Base-by-base conservation (phyloP, 2,113 vertebrate species). In the Perca schrenkii region DNA sequence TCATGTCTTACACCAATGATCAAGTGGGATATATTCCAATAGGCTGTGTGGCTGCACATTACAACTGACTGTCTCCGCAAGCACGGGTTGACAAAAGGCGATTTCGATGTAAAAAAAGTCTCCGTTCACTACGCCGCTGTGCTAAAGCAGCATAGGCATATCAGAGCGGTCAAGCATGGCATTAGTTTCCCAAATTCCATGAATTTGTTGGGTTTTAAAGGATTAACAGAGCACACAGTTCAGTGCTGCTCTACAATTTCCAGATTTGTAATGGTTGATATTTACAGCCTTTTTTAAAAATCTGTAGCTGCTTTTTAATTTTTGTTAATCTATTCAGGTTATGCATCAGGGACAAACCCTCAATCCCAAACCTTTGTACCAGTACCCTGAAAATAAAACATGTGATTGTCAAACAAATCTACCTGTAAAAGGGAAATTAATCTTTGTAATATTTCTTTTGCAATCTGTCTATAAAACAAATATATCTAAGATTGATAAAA, bases 171-270 rank as follows among this genome's bases (percentile, higher is more conserved):
- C 88, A 88, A 83, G 86, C 83, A 25, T 80, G 78, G 84, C 78
- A 92, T 93, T 93, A 90, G 88, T 87, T 87, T 89, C 77, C 82
- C 75, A 92, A 92, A 95, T 90, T 93, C 91, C 75, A 81, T 50
- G 87, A 93, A 85, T 92, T 92, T 91, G 84, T 77, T 16, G 72
- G 91, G 86, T 90, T 93, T 92, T 88, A 91, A 88, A 87, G 93
- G 92, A 94, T 95, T 95, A 93, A 79, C 57, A 78, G 84, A 79
- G 77, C 69, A 82, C 74, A 87, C 71, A 64, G 90, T 82, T 86
- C 80, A 86, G 49, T 21, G 68, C 80, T 77, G 78, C 82, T 64
- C 68, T 61, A 80, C 78, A 89, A 90, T 81, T 71, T 90, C 82
- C 87, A 86, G 87, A 93, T 94, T 86, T 81, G 78, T 61, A 73